Evolutionary conservation across 2,888 invertebrate species (phyloP), one percentile per base, ranked within the genome.

Genomic region (Hybos culiciformis): DNA sequence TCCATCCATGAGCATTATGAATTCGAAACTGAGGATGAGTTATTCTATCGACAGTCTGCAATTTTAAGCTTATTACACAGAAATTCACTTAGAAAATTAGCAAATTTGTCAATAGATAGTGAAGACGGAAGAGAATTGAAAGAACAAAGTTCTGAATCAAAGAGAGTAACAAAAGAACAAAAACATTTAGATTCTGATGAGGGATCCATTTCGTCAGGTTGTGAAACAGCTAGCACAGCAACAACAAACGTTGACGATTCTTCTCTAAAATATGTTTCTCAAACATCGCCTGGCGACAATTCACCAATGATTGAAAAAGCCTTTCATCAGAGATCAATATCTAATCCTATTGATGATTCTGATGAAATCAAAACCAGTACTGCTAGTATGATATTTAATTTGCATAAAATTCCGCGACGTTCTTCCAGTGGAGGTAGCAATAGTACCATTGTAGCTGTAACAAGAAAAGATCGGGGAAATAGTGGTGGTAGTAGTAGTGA

Each of bases 141-240:
- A 26, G 26, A 38, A 7, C 15, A 17, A 24, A n/a, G 4, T 17
- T 15, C 24, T 38, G 8, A 38, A 17, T 48, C 50, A 51, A 31
- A 46, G 8, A 48, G 51, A 21, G 49, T 57, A 40, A 49, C 50
- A 18, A 54, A 55, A 39, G 29, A 44, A 3, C 31, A 31, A n/a
- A 38, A 42, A 7, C 29, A 42, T 11, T 66, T 73, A 50, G 80
- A 80, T 56, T 77, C 78, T 63, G 80, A 80, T 67, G 80, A 80
- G 56, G 79, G 80, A 51, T 80, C 80, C 40, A 77, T 84, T 58
- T 83, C 83, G 49, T 83, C 83, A 56, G 84, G 83, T 51, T 84
- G 83, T 62, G 83, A 84, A 66, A 82, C 82, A 12, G 80, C 81
- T 39, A 82, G 82, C 62, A 82, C 82, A 8, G 78, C 75, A 33